Evolutionary conservation across 2,888 invertebrate species (phyloP).

Genomic region (Torymus texanus): DNA sequence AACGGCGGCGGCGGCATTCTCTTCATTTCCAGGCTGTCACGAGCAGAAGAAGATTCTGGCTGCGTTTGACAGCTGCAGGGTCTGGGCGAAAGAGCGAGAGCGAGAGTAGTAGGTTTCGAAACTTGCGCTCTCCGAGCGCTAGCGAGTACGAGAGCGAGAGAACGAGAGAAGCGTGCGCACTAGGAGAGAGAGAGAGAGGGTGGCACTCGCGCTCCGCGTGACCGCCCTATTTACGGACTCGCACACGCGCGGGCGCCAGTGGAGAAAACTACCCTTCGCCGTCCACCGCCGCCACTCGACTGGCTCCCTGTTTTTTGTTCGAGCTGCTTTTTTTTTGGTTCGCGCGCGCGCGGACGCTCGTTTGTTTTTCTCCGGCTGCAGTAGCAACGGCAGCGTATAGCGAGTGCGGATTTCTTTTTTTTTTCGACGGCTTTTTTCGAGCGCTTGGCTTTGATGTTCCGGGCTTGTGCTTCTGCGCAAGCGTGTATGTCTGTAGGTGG

Average conservation of each 20-base stretch:
- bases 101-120: conserved; percentile 61
- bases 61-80: conserved; percentile 70
- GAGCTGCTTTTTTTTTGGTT: conserved; percentile 23
- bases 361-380: conserved; percentile 37
- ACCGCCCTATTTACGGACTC: conserved; percentile 52
- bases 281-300: conserved; percentile 49
- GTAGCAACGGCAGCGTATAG: not conserved
- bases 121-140: conserved; percentile 62
- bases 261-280: conserved; percentile 53
- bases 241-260: not conserved
- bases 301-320: conserved; percentile 43
- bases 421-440: conserved; percentile 22
- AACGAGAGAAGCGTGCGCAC: conserved; percentile 2
- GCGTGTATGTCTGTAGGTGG: too few relatives aligned
- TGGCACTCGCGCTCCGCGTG: conserved; percentile 51
- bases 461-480: too few relatives aligned
- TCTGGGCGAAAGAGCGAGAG: conserved; percentile 61
- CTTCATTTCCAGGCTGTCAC: conserved; percentile 76
- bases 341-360: not conserved
- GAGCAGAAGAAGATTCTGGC: conserved; percentile 74
- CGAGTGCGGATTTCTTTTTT: conserved; percentile 10
- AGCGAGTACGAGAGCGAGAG: conserved; percentile 53
- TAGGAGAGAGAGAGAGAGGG: conserved; percentile 59
- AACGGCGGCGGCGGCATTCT: conserved; percentile 66
- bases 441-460: conserved; percentile 49